Percentiles rank a stretch among this genome's conserved stretches.
Evolutionary conservation across 2,113 vertebrate genomes (phyloP).

Genomic region (Etheostoma spectabile): DNA sequence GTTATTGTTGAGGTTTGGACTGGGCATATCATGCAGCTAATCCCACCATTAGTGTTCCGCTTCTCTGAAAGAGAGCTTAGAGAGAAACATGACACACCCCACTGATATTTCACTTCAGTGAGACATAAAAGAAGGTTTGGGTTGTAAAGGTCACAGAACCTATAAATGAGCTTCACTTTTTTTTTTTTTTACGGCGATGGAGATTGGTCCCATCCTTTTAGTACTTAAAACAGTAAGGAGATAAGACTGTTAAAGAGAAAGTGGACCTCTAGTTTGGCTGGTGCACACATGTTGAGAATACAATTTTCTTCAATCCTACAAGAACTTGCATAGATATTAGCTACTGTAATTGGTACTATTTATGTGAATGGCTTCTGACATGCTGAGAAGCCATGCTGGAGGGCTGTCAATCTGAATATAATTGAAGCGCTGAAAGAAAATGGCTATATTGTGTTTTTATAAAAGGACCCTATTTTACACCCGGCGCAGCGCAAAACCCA

Average conservation of each 20-base stretch:
- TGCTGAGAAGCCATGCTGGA: neutral
- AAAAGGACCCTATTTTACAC: too few relatives aligned
- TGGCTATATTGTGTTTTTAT: too few relatives aligned
- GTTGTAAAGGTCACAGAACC: slow-evolving; percentile 48
- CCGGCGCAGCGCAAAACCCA: too few relatives aligned
- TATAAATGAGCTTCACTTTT: slow-evolving; percentile 46
- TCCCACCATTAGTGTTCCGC: neutral
- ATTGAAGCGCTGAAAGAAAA: too few relatives aligned
- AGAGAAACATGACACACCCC: slow-evolving; percentile 29
- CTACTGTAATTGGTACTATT: neutral
- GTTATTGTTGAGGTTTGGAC: neutral
- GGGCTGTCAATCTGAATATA: neutral
- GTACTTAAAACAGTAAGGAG: slow-evolving; percentile 10
- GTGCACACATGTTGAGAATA: neutral
- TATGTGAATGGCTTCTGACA: too few relatives aligned
- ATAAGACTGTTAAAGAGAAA: slow-evolving; percentile 26
- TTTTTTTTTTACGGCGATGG: slow-evolving; percentile 53
- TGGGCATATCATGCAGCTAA: neutral
- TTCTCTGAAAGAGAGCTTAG: slow-evolving; percentile 6
- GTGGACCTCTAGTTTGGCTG: slow-evolving; percentile 1
- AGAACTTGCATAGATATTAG: neutral
- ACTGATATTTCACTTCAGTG: slow-evolving; percentile 43
- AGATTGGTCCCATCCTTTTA: slow-evolving; percentile 45
- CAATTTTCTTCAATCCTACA: too few relatives aligned
- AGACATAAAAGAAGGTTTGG: slow-evolving; percentile 31